Evolutionary conservation across 1,140 invertebrate genomes (phyloP).

Genomic region (Glossosoma conforme): DNA sequence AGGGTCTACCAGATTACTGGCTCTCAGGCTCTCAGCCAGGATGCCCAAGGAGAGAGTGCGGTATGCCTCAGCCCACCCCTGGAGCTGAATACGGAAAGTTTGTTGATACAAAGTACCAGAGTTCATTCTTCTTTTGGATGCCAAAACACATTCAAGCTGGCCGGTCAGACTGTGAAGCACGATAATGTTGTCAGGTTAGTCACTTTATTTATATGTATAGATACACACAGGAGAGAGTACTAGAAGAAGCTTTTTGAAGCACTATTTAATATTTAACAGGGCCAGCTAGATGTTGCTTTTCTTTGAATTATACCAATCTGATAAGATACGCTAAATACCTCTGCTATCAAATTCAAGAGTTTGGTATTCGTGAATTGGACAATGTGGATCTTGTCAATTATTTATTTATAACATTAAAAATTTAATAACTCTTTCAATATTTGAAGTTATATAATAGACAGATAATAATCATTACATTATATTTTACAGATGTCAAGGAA

Average conservation of each 20-base stretch:
- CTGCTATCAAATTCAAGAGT: no score
- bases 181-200: slow-evolving; percentile 87
- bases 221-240: no score
- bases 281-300: no score
- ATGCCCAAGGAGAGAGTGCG: slow-evolving; percentile 85
- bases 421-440: no score
- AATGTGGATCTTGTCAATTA: no score
- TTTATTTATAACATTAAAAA: no score
- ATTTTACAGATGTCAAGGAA: slow-evolving; percentile 68
- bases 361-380: no score
- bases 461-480: background rate
- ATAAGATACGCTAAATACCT: no score
- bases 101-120: slow-evolving; percentile 82
- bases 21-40: slow-evolving; percentile 78
- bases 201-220: slow-evolving; percentile 13
- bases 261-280: no score
- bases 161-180: slow-evolving; percentile 84
- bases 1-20: slow-evolving; percentile 88
- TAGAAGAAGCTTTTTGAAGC: no score
- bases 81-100: slow-evolving; percentile 89
- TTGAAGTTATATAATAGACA: background rate
- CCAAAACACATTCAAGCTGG: slow-evolving; percentile 91
- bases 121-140: slow-evolving; percentile 95
- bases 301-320: background rate
- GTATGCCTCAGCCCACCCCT: slow-evolving; percentile 78